Percentiles rank a stretch among this genome's conserved stretches.
Evolutionary conservation across 2,888 invertebrate species (phyloP).

Genomic region (Drosophila melanocephala): DNA sequence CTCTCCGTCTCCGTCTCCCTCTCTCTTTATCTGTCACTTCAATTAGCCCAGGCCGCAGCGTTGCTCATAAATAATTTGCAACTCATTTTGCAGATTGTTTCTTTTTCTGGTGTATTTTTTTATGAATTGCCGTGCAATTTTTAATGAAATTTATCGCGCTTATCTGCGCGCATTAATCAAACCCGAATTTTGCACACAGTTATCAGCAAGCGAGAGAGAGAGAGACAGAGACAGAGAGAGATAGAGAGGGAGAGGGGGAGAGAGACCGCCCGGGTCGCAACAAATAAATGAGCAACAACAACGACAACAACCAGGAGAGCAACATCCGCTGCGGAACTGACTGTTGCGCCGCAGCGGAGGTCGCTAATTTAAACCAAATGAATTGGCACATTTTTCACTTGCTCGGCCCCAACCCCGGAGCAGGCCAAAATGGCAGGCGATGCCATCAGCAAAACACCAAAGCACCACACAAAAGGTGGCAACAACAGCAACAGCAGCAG

Average conservation of each 20-base stretch:
- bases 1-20: neutral
- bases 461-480: conserved; percentile 49
- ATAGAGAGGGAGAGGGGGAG: conserved; percentile 8
- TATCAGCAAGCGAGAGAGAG: conserved; percentile 34
- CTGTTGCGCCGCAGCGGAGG: conserved; percentile 77
- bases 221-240: neutral
- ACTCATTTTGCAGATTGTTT: conserved; percentile 80
- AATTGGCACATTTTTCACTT: conserved; percentile 85
- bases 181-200: conserved; percentile 55
- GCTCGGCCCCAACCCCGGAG: conserved; percentile 44
- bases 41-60: conserved; percentile 11
- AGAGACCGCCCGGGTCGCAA: conserved; percentile 48
- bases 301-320: conserved; percentile 15
- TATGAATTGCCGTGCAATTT: conserved; percentile 82
- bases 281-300: conserved; percentile 57
- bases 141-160: conserved; percentile 83
- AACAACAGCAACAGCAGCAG: conserved; percentile 35
- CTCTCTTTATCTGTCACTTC: conserved; percentile 3
- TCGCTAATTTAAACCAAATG: conserved; percentile 85
- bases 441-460: conserved; percentile 46
- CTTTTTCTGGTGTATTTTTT: conserved; percentile 16
- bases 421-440: conserved; percentile 43
- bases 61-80: conserved; percentile 76
- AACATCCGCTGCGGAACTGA: conserved; percentile 63
- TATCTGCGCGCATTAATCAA: conserved; percentile 84